A percentile compares a stretch with the other conserved stretches of the same genome.
phyloP scores from a whole-genome alignment of 2,797 vertebrate species.

The Anisognathus igniventris region DNA sequence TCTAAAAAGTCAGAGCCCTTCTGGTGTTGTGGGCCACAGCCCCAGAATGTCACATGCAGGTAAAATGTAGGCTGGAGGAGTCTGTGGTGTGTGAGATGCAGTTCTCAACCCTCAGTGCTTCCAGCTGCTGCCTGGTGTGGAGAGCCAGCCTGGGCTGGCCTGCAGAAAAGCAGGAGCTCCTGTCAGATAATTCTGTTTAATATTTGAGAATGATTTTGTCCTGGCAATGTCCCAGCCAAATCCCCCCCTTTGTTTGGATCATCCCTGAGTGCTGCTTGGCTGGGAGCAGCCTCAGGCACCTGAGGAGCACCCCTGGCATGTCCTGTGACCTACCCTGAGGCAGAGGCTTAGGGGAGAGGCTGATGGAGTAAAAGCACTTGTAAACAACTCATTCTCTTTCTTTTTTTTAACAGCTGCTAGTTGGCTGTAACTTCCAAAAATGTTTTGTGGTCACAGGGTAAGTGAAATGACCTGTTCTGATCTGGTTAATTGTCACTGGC shows the following conservation, averaged over 20 bases:
- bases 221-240: too few relatives aligned
- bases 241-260: background rate
- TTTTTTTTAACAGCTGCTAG: background rate
- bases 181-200: too few relatives aligned
- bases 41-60: rapidly evolving
- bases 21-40: background rate
- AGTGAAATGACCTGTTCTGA: background rate
- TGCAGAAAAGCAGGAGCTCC: background rate
- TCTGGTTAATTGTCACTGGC: background rate
- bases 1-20: background rate
- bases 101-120: background rate
- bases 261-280: background rate
- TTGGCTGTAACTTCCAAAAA: background rate
- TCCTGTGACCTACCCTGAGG: background rate
- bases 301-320: background rate
- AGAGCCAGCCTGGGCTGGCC: background rate
- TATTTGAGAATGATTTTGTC: too few relatives aligned
- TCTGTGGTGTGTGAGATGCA: background rate
- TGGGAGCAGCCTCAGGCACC: background rate
- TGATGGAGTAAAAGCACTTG: background rate
- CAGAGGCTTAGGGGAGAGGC: background rate
- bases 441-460: background rate
- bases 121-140: background rate
- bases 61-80: background rate
- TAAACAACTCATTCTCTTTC: background rate